These are phyloP conservation scores for Pedionomus torquatus DNA, from an alignment of 2,113 vertebrate species.

Conservation along the genomic window DNA sequence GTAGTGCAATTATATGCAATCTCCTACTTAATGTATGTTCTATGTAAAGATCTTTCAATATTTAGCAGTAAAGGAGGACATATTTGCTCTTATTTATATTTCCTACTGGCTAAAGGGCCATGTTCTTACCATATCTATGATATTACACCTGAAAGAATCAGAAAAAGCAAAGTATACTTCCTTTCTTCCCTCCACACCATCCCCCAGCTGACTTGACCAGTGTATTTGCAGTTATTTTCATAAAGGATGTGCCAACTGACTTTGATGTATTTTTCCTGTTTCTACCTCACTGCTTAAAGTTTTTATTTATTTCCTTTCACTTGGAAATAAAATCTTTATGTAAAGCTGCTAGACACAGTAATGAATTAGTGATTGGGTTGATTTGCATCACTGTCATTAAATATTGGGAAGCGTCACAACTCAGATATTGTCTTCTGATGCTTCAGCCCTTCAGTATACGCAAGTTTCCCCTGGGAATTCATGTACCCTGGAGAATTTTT, in stretches of 20 bases:
- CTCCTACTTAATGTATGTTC: background rate
- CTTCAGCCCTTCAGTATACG: background rate
- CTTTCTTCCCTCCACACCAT: too few relatives aligned
- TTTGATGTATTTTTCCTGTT: background rate
- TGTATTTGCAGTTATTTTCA: background rate
- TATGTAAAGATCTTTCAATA: background rate
- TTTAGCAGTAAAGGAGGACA: background rate
- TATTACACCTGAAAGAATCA: background rate
- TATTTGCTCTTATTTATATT: background rate
- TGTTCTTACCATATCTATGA: background rate
- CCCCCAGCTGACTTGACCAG: background rate
- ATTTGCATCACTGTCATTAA: background rate
- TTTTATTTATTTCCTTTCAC: background rate
- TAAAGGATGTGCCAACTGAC: background rate
- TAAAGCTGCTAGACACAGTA: background rate
- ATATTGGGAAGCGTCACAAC: background rate
- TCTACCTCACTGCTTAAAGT: background rate
- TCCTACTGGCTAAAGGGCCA: background rate
- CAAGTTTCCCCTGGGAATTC: background rate
- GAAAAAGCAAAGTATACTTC: background rate
- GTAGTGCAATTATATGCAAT: background rate
- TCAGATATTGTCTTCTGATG: background rate
- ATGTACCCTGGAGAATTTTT: background rate
- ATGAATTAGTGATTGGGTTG: background rate
- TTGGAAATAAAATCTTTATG: background rate